Percentiles rank a stretch among this genome's conserved stretches.
Conservation (phyloP, 1,140 invertebrate species). For the Mylabris phalerata region DNA sequence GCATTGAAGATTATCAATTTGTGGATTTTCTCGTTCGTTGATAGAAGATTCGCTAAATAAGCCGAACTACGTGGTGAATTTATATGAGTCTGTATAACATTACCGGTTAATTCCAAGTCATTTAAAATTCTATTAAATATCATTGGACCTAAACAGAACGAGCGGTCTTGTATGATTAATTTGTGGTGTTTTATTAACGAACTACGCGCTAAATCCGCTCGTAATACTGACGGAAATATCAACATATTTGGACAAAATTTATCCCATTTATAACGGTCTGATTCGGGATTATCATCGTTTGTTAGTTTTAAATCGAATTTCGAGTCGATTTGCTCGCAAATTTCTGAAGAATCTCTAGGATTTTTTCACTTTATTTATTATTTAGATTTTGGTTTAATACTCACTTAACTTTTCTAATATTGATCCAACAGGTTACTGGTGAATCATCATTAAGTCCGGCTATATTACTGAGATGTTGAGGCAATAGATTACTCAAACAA, state of each 20-base stretch:
- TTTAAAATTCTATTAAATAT: conserved; percentile 58
- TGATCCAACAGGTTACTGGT: conserved; percentile 67
- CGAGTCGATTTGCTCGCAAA: conserved; percentile 26
- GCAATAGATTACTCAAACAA: conserved; percentile 58
- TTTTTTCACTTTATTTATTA: not conserved
- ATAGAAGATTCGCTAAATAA: conserved; percentile 62
- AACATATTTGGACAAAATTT: conserved; percentile 65
- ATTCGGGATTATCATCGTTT: conserved; percentile 37
- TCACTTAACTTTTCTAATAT: conserved; percentile 61
- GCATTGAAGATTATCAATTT: conserved; percentile 54
- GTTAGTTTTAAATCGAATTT: conserved; percentile 27
- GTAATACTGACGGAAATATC: conserved; percentile 53
- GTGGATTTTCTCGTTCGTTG: conserved; percentile 52
- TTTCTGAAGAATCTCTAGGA: conserved; percentile 29
- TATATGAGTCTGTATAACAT: conserved; percentile 67
- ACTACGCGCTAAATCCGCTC: conserved; percentile 50
- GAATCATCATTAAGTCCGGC: conserved; percentile 51
- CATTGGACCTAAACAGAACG: conserved; percentile 67
- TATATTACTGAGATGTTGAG: conserved; percentile 58
- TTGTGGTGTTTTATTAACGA: conserved; percentile 52
- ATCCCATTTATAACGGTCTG: conserved; percentile 54
- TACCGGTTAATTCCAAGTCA: conserved; percentile 56
- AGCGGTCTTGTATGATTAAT: conserved; percentile 57
- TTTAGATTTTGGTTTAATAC: conserved; percentile 2
- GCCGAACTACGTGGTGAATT: conserved; percentile 66